These are phyloP conservation scores for Drymodes brunneopygia DNA, from an alignment of 2,113 vertebrate species.

Conservation along the genomic window DNA sequence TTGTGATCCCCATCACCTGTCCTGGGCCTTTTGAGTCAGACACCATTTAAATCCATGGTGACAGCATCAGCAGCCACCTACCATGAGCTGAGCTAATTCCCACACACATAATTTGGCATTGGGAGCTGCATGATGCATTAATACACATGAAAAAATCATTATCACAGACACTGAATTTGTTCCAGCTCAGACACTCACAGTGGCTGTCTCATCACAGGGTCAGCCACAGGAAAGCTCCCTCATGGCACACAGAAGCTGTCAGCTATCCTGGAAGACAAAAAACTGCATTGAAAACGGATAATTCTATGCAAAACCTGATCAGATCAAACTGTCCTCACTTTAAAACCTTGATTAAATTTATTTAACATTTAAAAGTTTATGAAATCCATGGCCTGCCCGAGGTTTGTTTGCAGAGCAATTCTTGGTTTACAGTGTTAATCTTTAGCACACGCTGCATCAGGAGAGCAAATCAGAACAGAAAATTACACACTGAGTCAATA, in stretches of 20 bases:
- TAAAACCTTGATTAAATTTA: not conserved
- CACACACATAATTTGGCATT: too few species aligned
- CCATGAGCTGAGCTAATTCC: not conserved
- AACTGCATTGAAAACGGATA: not conserved
- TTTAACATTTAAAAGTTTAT: conserved; percentile 13
- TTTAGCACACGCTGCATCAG: not conserved
- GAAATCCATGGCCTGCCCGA: not conserved
- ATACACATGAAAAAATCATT: not conserved
- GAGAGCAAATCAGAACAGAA: conserved; percentile 10
- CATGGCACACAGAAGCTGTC: not conserved
- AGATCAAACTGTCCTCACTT: not conserved
- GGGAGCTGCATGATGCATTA: not conserved
- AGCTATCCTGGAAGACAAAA: not conserved
- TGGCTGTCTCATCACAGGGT: not conserved
- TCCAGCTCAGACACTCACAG: not conserved
- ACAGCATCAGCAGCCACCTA: not conserved
- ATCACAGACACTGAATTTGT: not conserved
- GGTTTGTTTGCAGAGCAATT: conserved; percentile 45
- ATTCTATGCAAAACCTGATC: not conserved
- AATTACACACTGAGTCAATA: conserved; percentile 1
- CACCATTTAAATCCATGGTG: not conserved
- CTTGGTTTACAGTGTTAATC: conserved; percentile 37
- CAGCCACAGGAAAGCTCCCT: not conserved
- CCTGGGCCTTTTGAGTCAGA: not conserved
- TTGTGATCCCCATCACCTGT: not conserved